Conservation (phyloP, 2,797 vertebrate species). For the Acropternis orthonyx region DNA sequence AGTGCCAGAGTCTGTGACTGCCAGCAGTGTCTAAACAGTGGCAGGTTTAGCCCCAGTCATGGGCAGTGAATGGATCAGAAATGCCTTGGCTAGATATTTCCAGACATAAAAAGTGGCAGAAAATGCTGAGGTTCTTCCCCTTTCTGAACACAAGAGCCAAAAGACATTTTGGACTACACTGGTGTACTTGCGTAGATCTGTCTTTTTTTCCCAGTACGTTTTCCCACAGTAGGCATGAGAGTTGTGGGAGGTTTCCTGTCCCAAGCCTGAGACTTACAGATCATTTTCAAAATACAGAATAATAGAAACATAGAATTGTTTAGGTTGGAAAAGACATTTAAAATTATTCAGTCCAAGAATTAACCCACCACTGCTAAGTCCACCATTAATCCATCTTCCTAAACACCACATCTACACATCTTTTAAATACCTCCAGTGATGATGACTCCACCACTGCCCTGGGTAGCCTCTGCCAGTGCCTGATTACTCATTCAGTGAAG, state of each 20-base stretch:
- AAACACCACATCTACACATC: fast-evolving
- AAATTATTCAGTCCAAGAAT: neutral
- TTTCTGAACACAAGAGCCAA: neutral
- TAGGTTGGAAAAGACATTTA: neutral
- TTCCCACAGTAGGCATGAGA: neutral
- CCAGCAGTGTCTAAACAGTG: neutral
- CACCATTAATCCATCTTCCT: neutral
- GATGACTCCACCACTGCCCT: neutral
- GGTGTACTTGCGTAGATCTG: neutral
- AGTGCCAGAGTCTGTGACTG: neutral
- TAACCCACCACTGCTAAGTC: neutral
- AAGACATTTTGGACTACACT: neutral
- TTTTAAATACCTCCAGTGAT: neutral
- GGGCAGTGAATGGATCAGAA: neutral
- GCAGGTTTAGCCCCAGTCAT: neutral
- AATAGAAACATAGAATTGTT: neutral
- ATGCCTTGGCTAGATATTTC: neutral
- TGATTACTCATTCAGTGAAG: neutral
- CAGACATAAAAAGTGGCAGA: neutral
- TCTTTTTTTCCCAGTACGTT: neutral
- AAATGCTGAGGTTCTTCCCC: neutral
- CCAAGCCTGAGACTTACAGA: neutral
- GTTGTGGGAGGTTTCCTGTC: neutral
- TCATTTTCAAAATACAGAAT: neutral
- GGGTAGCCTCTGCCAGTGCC: neutral